Percentiles rank a stretch among this genome's conserved stretches.
phyloP scores from a whole-genome alignment of 1,140 invertebrate genomes.

The Bombus picipes region DNA sequence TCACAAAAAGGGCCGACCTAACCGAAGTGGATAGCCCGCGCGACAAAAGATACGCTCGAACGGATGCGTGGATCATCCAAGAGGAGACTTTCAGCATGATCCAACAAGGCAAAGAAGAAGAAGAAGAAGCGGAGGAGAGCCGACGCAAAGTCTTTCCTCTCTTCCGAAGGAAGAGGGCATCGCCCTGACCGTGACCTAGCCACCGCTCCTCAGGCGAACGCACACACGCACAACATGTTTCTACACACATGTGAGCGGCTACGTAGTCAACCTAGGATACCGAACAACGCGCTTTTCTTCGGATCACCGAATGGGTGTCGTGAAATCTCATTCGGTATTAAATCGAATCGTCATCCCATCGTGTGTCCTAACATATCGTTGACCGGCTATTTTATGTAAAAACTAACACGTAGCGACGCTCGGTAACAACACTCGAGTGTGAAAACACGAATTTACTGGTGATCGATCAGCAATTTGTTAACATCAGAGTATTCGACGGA shows the following conservation, averaged over 20 bases:
- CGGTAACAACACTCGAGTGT: no score
- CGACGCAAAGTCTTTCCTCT: constrained; percentile 60
- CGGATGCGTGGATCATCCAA: constrained; percentile 51
- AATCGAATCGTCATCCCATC: background rate
- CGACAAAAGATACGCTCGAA: constrained; percentile 41
- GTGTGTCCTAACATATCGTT: background rate
- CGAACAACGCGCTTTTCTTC: background rate
- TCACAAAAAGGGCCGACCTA: constrained; percentile 38
- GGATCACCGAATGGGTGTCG: background rate
- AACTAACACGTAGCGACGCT: no score
- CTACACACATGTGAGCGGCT: constrained; percentile 11
- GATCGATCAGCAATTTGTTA: no score
- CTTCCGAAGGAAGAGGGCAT: constrained; percentile 77
- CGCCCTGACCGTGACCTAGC: constrained; percentile 82
- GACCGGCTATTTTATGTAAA: no score
- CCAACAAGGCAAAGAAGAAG: constrained; percentile 25
- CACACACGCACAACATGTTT: constrained; percentile 42
- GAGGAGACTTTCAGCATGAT: constrained; percentile 51
- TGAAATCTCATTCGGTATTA: background rate
- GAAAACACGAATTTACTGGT: no score
- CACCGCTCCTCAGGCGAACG: constrained; percentile 65
- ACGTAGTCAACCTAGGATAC: constrained; percentile 15
- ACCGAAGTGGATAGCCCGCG: constrained; percentile 35
- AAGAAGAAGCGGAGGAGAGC: constrained; percentile 25
- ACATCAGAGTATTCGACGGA: no score